phyloP scores from a whole-genome alignment of 2,113 vertebrate genomes.

The Oryzias melastigma region DNA sequence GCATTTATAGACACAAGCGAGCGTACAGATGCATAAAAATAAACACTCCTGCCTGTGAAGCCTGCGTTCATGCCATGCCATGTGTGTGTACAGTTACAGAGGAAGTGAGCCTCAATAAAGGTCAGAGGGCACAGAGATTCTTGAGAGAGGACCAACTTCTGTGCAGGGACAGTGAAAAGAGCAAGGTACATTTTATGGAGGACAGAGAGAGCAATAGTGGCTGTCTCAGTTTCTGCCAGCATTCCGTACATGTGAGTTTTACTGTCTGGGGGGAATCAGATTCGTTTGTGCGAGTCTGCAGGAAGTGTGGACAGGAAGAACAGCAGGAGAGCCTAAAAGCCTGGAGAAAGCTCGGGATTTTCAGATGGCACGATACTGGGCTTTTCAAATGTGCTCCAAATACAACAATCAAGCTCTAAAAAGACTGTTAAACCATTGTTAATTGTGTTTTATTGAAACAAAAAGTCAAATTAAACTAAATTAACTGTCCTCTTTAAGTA shows the following conservation, averaged over 20 bases:
- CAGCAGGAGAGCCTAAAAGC: background rate
- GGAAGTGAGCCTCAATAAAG: constrained; percentile 58
- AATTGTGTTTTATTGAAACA: background rate
- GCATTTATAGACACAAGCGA: constrained; percentile 36
- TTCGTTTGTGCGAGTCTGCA: constrained; percentile 3
- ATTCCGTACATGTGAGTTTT: constrained; percentile 29
- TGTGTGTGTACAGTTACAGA: constrained; percentile 66
- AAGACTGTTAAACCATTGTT: background rate
- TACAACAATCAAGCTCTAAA: background rate
- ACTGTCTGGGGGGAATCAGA: constrained; percentile 2
- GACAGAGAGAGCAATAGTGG: constrained; percentile 1
- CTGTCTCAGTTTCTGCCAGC: constrained; percentile 21
- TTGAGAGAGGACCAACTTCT: constrained; percentile 18
- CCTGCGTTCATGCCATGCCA: constrained; percentile 50
- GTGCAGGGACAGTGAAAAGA: constrained; percentile 12
- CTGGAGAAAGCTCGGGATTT: background rate
- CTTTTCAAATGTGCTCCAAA: background rate
- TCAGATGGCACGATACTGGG: background rate
- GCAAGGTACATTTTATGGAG: constrained; percentile 21
- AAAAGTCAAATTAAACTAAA: too few species aligned
- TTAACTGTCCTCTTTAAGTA: too few species aligned
- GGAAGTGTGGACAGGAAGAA: background rate
- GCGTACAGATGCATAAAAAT: constrained; percentile 55
- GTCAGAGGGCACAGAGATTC: constrained; percentile 58
- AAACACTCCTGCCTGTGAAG: constrained; percentile 25